phyloP scores from a whole-genome alignment of 2,888 invertebrate genomes.

The Miltochrista miniata region DNA sequence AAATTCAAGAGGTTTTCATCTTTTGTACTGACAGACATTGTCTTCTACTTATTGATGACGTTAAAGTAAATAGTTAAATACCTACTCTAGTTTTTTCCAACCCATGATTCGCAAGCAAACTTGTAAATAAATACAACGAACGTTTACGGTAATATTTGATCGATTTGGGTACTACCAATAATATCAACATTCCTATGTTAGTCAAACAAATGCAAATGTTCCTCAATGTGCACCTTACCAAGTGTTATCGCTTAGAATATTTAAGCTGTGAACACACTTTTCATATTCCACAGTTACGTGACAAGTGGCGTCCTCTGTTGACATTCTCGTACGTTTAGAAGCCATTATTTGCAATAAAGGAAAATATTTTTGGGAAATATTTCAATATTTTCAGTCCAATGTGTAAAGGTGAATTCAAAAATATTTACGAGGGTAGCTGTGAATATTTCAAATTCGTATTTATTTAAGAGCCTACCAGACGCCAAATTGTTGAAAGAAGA shows the following conservation, averaged over 20 bases:
- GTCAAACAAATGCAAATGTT: constrained; percentile 4
- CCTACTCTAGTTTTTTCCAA: too few species aligned
- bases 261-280: constrained; percentile 7
- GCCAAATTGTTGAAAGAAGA: too few species aligned
- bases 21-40: too few species aligned
- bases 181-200: background rate
- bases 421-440: too few species aligned
- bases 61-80: too few species aligned
- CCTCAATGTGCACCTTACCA: background rate
- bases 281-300: constrained; percentile 8
- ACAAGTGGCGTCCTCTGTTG: constrained; percentile 13
- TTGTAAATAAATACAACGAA: background rate
- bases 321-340: constrained; percentile 11
- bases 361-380: constrained; percentile 8
- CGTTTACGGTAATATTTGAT: too few species aligned
- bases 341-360: constrained; percentile 14
- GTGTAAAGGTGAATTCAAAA: constrained; percentile 2
- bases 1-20: too few species aligned
- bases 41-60: too few species aligned
- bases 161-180: too few species aligned
- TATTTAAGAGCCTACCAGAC: too few species aligned
- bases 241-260: constrained; percentile 6
- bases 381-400: constrained; percentile 11
- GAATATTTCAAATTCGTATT: too few species aligned
- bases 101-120: too few species aligned